Evolutionary conservation across 2,888 invertebrate genomes (phyloP).

Genomic region (Hirtodrosophila alboralis): DNA sequence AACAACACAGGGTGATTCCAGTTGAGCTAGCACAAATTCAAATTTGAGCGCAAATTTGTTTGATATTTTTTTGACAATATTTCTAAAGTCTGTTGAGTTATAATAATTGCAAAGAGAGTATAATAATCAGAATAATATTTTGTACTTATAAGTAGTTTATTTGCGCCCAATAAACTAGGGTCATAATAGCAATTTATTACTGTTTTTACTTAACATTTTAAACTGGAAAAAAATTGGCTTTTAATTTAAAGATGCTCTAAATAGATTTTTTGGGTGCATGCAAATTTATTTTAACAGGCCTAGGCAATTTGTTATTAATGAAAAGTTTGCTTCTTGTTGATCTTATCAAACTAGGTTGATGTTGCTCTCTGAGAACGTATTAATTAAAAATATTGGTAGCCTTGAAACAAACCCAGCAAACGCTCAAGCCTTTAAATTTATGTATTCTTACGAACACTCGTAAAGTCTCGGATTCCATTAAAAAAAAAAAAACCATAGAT

Average conservation of each 20-base stretch:
- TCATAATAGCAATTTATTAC: slow-evolving; percentile 12
- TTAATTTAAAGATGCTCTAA: slow-evolving; percentile 56
- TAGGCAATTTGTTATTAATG: slow-evolving; percentile 47
- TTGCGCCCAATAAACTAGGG: slow-evolving; percentile 14
- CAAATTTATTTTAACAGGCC: slow-evolving; percentile 67
- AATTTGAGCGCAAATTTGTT: slow-evolving; percentile 22
- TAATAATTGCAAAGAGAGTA: too few species aligned
- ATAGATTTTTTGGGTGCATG: slow-evolving; percentile 68
- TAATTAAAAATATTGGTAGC: slow-evolving; percentile 71
- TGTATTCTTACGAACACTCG: slow-evolving; percentile 19
- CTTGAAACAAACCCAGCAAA: slow-evolving; percentile 62
- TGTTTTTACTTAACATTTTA: slow-evolving; percentile 1
- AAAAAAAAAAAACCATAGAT: slow-evolving; percentile 47
- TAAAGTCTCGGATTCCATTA: slow-evolving; percentile 39
- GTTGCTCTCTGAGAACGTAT: slow-evolving; percentile 39
- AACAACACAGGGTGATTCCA: slow-evolving; percentile 31
- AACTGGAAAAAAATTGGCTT: slow-evolving; percentile 22
- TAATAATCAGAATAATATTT: too few species aligned
- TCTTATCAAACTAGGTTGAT: slow-evolving; percentile 69
- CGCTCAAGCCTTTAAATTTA: slow-evolving; percentile 41
- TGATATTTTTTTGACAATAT: background rate
- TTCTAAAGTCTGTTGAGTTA: background rate
- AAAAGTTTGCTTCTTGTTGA: slow-evolving; percentile 52
- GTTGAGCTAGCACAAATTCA: background rate
- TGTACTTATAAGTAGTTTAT: too few species aligned